A percentile compares a stretch with the other conserved stretches of the same genome.
Conservation (phyloP, 2,113 vertebrate species). For the Sylvietta virens region DNA sequence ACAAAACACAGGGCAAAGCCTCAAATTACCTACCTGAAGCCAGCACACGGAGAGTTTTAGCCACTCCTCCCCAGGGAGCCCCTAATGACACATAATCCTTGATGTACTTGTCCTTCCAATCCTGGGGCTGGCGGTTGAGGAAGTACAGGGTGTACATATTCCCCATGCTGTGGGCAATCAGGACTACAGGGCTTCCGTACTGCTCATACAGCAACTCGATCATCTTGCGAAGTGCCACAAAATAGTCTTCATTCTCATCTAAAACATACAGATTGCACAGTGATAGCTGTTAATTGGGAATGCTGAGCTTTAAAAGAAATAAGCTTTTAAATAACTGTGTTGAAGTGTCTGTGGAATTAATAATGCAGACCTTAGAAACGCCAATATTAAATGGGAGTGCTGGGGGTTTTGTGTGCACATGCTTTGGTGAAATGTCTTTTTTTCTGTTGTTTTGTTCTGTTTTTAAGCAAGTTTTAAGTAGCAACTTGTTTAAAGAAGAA, state of each 20-base stretch:
- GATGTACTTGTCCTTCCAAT: constrained; percentile 94
- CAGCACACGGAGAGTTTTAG: constrained; percentile 91
- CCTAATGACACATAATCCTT: constrained; percentile 86
- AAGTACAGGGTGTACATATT: constrained; percentile 97
- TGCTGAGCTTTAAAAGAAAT: neutral
- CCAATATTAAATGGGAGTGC: neutral
- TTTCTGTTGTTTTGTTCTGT: neutral
- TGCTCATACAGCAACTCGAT: constrained; percentile 89
- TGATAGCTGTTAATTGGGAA: neutral
- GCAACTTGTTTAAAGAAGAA: neutral
- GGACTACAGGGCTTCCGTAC: constrained; percentile 84
- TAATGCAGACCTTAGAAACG: neutral
- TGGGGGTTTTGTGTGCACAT: accelerated
- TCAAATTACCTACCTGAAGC: constrained; percentile 80
- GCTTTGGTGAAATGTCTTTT: neutral
- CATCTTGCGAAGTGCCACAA: constrained; percentile 85
- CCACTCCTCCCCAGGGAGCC: constrained; percentile 92
- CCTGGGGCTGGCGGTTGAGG: constrained; percentile 89
- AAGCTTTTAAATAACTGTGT: neutral
- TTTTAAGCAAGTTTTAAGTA: neutral
- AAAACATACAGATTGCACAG: neutral
- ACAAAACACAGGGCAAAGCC: neutral
- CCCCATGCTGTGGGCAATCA: constrained; percentile 98
- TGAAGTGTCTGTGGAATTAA: neutral
- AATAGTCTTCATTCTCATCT: constrained; percentile 94